Evolutionary conservation across 2,888 invertebrate species (phyloP), one percentile per base, ranked within the genome.

Genomic region (Patella depressa): DNA sequence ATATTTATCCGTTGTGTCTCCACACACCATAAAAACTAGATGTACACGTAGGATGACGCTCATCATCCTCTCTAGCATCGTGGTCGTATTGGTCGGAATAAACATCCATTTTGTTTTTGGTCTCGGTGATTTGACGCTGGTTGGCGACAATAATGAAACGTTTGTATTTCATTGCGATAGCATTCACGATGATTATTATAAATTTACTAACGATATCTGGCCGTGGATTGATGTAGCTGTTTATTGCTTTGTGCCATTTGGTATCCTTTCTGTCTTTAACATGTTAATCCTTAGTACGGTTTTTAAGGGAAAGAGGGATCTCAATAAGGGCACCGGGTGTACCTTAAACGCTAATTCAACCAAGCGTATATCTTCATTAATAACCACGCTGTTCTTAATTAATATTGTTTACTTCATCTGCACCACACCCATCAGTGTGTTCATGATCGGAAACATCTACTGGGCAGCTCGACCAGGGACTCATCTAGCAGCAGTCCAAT

Each of bases 201-300:
- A 19, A 17, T 73, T 77, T 19, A 34, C 73, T 45, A 24, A 71
- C n/a, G 9, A 17, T 7, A 59, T 70, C 19, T 77, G 73, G 73
- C 57, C 57, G 3, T 69, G 19, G 55, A 71, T 77, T 7, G 77
- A 77, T 53, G n/a, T 65, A 3, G 19, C 24, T 4, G 11, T 55
- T 19, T 19, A 45, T 19, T 34, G 70, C 14, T 34, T 77, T 19
- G 15, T 70, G 15, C 77, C 77, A 7, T 77, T 77, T 53, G 45
- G 12, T 2, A 55, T 77, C 2, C 34, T 77, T 15, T 19, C 73
- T 9, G 55, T 12, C 12, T 7, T 57, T 71, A 77, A 77, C 77
- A 45, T 45, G 45, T 45, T 45, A 45, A 45, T 45, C 9, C 45
- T 45, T 9, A 1, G 9, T 45, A 45, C 9, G 9, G 45, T 45